These are phyloP conservation scores for Drosophila orena DNA, from an alignment of 1,140 invertebrate genomes.

Conservation along the genomic window DNA sequence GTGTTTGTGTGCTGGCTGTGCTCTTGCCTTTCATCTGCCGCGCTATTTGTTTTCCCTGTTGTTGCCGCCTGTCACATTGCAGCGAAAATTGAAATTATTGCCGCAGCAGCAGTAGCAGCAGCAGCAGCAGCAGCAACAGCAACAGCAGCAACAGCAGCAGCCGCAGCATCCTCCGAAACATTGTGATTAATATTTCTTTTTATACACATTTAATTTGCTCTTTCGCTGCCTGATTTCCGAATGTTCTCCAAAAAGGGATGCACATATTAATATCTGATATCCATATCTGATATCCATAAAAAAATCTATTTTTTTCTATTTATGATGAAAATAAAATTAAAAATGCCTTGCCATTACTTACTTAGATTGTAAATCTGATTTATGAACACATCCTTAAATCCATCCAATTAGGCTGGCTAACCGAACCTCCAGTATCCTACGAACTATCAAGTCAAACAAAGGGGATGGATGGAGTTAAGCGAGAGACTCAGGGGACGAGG, in stretches of 20 bases:
- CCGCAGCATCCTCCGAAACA: constrained; percentile 32
- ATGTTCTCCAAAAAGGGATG: background rate
- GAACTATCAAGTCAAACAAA: constrained; percentile 53
- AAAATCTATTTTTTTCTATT: too few relatives aligned
- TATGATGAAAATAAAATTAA: too few relatives aligned
- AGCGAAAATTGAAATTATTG: constrained; percentile 79
- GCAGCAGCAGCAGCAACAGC: background rate
- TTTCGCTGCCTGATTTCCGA: constrained; percentile 1
- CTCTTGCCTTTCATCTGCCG: constrained; percentile 65
- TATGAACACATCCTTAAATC: constrained; percentile 14
- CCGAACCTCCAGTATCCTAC: constrained; percentile 14
- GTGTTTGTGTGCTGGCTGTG: constrained; percentile 28
- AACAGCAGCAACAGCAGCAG: constrained; percentile 22
- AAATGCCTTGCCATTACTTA: too few relatives aligned
- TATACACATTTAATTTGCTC: constrained; percentile 39
- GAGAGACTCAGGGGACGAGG: background rate
- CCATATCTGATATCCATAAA: too few relatives aligned
- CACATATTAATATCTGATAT: too few relatives aligned
- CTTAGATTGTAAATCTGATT: background rate
- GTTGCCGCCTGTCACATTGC: constrained; percentile 71
- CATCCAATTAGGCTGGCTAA: constrained; percentile 18
- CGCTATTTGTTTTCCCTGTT: constrained; percentile 63
- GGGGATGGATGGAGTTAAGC: constrained; percentile 2
- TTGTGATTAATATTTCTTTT: constrained; percentile 73
- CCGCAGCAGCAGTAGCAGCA: constrained; percentile 28